Base-by-base conservation (phyloP, 2,888 invertebrate species). In the Pediacus dermestoides region DNA sequence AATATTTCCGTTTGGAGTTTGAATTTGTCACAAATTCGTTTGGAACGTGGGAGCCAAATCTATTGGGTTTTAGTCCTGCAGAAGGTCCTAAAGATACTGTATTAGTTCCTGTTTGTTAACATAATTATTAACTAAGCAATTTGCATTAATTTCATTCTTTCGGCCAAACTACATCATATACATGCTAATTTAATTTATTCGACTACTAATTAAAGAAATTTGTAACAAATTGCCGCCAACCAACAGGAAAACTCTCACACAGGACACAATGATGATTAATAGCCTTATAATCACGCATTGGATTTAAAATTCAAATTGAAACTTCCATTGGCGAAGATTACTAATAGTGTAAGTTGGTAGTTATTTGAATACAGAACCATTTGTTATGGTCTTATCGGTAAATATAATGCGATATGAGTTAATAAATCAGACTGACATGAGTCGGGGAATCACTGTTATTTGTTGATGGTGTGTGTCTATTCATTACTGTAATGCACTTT, bases 301-400 rank as follows among this genome's bases (percentile, higher is more conserved):
- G 23, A 23, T 23, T 23, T 23, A 23, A 23, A 23, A 23, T 23
- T 23, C 9, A 23, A 23, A 23, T 23, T 23, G 23, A 23, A 23
- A 9, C 10, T n/a, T 4, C 23, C 9, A 23, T n/a, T n/a, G 23
- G 4, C 10, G 10, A 23, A 23, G 4, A 23, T 23, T 23, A 23
- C 10, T 4, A n/a, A 23, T 6, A 6, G 6, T 23, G 23, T 23
- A 23, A 23, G 23, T 4, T 23, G 23, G 23, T 23, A 23, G 23
- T 23, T 23, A 23, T 23, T 4, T 7, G 23, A 23, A 23, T 23
- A 23, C 8, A 31, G 31, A 13, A 41, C 39, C 46, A 48, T 52
- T 52, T 48, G 43, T 52, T 48, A 52, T 37, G 39, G 36, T 40
- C 41, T 52, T 50, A 50, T 50, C 50, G 35, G 25, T 37, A 30